Evolutionary conservation across 2,888 invertebrate species (phyloP).

Genomic region (Macrophya alboannulata): DNA sequence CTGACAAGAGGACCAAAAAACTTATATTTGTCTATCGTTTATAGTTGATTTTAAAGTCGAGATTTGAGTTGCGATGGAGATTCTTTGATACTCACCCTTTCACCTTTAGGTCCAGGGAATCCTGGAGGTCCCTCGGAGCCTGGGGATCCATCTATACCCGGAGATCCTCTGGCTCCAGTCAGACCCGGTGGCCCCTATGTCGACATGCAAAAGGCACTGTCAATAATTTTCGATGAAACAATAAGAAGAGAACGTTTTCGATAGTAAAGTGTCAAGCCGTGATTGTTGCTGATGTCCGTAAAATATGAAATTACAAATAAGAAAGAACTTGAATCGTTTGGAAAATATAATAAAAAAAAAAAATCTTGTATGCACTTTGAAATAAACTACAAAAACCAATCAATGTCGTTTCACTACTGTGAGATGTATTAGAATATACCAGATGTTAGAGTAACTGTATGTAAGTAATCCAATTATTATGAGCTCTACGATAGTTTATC

Average conservation of each 20-base stretch:
- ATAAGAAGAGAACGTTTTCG: slow-evolving; percentile 43
- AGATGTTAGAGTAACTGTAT: background rate
- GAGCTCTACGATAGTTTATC: slow-evolving; percentile 27
- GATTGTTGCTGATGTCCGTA: background rate
- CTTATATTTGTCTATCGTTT: too few species aligned
- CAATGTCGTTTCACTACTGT: background rate
- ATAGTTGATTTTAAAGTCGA: too few species aligned
- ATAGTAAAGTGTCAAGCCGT: slow-evolving; percentile 19
- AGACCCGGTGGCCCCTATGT: slow-evolving; percentile 79
- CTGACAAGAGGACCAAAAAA: too few species aligned
- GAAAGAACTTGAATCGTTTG: background rate
- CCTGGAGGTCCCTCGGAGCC: slow-evolving; percentile 80
- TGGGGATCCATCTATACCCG: slow-evolving; percentile 79
- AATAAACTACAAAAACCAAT: background rate
- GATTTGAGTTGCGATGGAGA: background rate
- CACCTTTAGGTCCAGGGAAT: slow-evolving; percentile 74
- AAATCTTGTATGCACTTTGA: background rate
- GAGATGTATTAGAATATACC: slow-evolving; percentile 6
- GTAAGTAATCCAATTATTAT: slow-evolving; percentile 6
- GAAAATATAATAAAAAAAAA: background rate
- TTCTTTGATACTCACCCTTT: slow-evolving; percentile 62
- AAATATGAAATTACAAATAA: background rate
- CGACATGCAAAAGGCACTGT: slow-evolving; percentile 65
- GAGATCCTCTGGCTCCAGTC: slow-evolving; percentile 78
- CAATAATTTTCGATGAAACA: slow-evolving; percentile 11